Evolutionary conservation across 2,888 invertebrate species (phyloP).

Genomic region (Eledone cirrhosa): DNA sequence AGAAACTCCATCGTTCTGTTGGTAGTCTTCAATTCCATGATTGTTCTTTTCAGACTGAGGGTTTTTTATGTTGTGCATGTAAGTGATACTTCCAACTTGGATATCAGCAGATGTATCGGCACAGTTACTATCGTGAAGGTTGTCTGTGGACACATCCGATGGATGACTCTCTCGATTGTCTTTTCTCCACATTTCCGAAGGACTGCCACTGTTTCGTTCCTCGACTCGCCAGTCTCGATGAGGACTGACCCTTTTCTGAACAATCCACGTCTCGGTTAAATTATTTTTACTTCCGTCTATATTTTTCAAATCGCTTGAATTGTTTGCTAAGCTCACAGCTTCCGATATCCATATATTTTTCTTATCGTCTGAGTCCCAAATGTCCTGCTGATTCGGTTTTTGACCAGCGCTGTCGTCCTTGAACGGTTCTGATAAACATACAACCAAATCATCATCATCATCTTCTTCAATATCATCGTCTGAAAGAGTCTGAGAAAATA

Average conservation of each 20-base stretch:
- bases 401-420: not conserved
- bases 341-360: conserved; percentile 1
- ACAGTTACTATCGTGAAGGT: not conserved
- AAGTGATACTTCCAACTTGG: not conserved
- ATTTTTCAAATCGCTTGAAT: conserved; percentile 1
- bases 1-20: not conserved
- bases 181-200: conserved; percentile 14
- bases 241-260: not conserved
- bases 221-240: conserved; percentile 4
- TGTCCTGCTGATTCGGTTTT: not conserved
- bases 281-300: not conserved
- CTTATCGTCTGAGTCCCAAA: conserved; percentile 11
- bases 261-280: not conserved
- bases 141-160: too few relatives aligned
- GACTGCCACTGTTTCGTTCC: not conserved
- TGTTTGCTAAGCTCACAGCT: not conserved
- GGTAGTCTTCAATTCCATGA: not conserved
- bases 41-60: not conserved
- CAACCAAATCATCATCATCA: conserved; percentile 17
- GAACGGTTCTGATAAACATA: conserved; percentile 19
- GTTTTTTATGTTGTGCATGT: conserved; percentile 1
- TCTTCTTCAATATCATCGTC: conserved; percentile 19
- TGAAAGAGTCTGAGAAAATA: conserved; percentile 12
- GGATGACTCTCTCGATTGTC: too few relatives aligned
- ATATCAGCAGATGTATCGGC: not conserved